Evolutionary conservation across 2,797 vertebrate genomes (phyloP).

Genomic region (Enoplosus armatus): DNA sequence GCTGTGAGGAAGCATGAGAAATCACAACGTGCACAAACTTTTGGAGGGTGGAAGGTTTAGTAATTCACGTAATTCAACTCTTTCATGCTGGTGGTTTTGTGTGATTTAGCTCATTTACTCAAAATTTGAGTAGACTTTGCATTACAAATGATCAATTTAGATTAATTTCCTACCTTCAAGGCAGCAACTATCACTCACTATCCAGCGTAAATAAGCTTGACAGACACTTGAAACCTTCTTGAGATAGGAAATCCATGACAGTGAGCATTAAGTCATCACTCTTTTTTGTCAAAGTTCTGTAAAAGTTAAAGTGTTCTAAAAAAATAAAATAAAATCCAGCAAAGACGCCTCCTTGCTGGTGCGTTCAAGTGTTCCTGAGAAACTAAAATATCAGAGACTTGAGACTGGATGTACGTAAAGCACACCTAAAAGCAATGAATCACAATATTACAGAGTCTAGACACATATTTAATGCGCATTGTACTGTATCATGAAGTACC

Average conservation of each 20-base stretch:
- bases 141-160: neutral
- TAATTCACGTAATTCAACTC: neutral
- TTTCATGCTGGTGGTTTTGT: neutral
- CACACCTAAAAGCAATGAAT: neutral
- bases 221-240: neutral
- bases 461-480: neutral
- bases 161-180: neutral
- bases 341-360: neutral
- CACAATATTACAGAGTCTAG: neutral
- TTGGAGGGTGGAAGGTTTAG: neutral
- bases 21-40: neutral
- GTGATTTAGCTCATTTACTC: neutral
- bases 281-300: neutral
- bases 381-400: neutral
- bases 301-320: too few species aligned
- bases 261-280: neutral
- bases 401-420: neutral
- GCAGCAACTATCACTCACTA: neutral
- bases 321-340: too few species aligned
- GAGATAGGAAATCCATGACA: too few species aligned
- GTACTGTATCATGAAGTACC: neutral
- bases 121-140: neutral
- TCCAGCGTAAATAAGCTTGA: neutral
- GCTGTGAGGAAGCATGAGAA: slow-evolving; percentile 13
- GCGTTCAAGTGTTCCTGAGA: neutral